A percentile compares a stretch with the other conserved stretches of the same genome.
Conservation (phyloP, 2,797 vertebrate genomes). For the Cephalopachus bancanus region DNA sequence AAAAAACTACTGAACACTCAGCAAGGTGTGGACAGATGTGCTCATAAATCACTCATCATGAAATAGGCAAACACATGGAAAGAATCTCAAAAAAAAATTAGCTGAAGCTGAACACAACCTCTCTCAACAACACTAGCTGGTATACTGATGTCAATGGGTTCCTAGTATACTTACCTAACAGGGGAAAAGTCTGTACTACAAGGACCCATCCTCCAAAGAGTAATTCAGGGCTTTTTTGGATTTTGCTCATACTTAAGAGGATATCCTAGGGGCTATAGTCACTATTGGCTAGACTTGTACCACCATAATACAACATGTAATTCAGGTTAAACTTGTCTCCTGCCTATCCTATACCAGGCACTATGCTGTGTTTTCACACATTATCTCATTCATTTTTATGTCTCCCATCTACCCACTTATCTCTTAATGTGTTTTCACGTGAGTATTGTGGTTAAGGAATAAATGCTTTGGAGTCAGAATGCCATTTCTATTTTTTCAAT, state of each 20-base stretch:
- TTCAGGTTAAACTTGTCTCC: not conserved
- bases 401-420: fast-evolving
- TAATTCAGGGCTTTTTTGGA: no score
- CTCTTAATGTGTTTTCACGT: not conserved
- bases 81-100: no score
- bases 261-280: not conserved
- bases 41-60: no score
- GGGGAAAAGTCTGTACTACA: no score
- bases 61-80: no score
- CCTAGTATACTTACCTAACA: no score
- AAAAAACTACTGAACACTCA: no score
- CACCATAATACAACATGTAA: not conserved
- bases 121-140: no score
- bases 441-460: not conserved
- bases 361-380: not conserved
- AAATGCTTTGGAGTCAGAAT: not conserved
- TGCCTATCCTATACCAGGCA: not conserved
- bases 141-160: no score
- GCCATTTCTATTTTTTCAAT: not conserved
- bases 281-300: not conserved
- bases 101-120: no score
- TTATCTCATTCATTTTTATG: not conserved
- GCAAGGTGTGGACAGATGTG: no score
- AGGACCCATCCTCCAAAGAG: no score
- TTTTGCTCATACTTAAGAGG: not conserved